A percentile compares a stretch with the other conserved stretches of the same genome.
phyloP scores from a whole-genome alignment of 2,888 invertebrate genomes.

The Nymphalis urticae region DNA sequence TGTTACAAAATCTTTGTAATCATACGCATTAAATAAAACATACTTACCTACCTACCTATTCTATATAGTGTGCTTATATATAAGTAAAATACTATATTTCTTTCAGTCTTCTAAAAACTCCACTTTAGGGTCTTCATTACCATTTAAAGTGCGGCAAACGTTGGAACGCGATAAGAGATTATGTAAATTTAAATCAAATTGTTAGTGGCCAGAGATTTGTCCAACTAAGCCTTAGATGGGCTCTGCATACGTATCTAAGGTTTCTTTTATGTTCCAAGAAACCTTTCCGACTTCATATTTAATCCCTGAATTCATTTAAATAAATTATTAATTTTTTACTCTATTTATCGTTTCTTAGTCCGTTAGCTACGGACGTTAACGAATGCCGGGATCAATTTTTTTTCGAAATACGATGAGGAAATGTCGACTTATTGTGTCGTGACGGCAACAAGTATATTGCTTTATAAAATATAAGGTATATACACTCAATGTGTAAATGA shows the following conservation, averaged over 20 bases:
- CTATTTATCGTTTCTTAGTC: too few relatives aligned
- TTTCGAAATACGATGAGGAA: too few relatives aligned
- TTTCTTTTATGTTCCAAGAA: conserved; percentile 23
- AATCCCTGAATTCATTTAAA: neutral
- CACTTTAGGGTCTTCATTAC: conserved; percentile 57
- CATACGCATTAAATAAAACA: neutral
- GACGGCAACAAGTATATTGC: too few relatives aligned
- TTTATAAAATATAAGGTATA: too few relatives aligned
- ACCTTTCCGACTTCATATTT: neutral
- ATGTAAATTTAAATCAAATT: conserved; percentile 69
- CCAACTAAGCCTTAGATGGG: conserved; percentile 46
- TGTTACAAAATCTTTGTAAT: too few relatives aligned
- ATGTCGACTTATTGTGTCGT: too few relatives aligned
- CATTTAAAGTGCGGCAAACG: conserved; percentile 70
- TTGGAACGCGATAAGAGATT: conserved; percentile 65
- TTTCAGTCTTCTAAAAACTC: conserved; percentile 38
- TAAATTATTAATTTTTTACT: neutral
- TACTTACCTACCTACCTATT: neutral
- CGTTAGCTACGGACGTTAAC: too few relatives aligned
- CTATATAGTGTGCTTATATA: neutral
- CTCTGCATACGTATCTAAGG: conserved; percentile 17
- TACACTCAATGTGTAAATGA: too few relatives aligned
- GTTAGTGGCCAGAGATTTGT: conserved; percentile 63
- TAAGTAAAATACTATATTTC: conserved; percentile 32
- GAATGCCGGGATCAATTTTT: too few relatives aligned